Evolutionary conservation across 2,888 invertebrate species (phyloP).

Genomic region (Allolobophora icterica): DNA sequence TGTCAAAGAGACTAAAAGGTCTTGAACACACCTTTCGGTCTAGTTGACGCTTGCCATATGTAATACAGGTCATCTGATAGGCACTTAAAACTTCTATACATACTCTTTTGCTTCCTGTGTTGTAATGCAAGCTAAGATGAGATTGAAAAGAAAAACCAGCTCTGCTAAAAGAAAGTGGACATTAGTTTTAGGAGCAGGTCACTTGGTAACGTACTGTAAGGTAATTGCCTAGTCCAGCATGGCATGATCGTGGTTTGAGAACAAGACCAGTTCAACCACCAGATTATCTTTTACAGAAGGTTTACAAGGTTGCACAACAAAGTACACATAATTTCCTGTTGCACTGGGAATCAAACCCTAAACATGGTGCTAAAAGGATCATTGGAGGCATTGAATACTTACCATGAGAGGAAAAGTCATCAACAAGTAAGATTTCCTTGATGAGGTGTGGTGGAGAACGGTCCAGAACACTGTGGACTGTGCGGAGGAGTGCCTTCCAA

Average conservation of each 20-base stretch:
- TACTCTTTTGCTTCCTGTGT: too few relatives aligned
- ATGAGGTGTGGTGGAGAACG: constrained; percentile 87
- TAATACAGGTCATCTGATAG: too few relatives aligned
- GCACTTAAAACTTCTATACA: too few relatives aligned
- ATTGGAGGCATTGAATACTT: constrained; percentile 22
- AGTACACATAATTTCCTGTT: not conserved
- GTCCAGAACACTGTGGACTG: constrained; percentile 94
- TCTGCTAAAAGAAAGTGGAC: not conserved
- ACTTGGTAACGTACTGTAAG: not conserved
- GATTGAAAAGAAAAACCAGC: not conserved
- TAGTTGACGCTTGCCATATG: too few relatives aligned
- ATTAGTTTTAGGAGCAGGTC: not conserved
- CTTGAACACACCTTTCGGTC: too few relatives aligned
- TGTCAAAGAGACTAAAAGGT: not conserved
- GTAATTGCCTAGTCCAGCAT: not conserved
- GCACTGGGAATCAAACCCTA: not conserved
- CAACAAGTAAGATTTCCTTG: constrained; percentile 92
- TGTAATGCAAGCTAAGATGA: not conserved
- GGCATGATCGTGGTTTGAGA: not conserved
- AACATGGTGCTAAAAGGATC: not conserved
- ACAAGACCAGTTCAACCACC: not conserved
- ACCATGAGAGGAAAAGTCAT: constrained; percentile 77
- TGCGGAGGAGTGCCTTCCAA: constrained; percentile 92
- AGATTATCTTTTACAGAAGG: not conserved
- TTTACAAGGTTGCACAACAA: not conserved